Evolutionary conservation across 2,888 invertebrate species (phyloP).

Genomic region (Brenthis daphne): DNA sequence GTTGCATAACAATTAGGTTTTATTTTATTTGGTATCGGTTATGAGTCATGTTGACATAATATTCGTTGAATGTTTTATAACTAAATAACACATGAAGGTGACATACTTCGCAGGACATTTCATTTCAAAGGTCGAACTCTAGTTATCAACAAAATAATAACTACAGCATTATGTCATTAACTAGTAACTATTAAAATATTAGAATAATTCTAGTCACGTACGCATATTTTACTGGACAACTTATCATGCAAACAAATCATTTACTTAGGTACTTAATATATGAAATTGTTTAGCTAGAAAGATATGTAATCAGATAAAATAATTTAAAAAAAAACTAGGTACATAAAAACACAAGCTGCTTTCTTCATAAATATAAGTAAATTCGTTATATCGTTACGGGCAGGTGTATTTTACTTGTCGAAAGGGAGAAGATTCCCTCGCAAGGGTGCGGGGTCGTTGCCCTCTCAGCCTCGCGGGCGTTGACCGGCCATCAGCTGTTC

Average conservation of each 20-base stretch:
- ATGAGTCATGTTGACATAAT: constrained; percentile 1
- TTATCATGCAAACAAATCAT: no score
- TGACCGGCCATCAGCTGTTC: constrained; percentile 45
- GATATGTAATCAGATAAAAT: neutral
- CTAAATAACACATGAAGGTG: constrained; percentile 14
- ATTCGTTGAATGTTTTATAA: constrained; percentile 1
- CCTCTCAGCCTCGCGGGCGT: constrained; percentile 41
- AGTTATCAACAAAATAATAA: constrained; percentile 5
- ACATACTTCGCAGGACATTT: constrained; percentile 14
- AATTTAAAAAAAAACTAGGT: neutral
- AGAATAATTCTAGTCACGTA: constrained; percentile 11
- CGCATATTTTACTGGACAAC: neutral
- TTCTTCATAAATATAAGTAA: neutral
- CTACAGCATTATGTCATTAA: constrained; percentile 9
- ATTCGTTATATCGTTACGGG: neutral
- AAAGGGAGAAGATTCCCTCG: constrained; percentile 31
- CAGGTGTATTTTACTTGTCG: constrained; percentile 5
- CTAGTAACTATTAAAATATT: neutral
- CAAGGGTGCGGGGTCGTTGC: constrained; percentile 42
- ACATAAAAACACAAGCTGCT: neutral
- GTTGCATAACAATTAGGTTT: neutral
- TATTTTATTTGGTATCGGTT: neutral
- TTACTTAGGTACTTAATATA: no score
- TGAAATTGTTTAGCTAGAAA: no score
- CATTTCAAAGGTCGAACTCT: constrained; percentile 6